phyloP scores from a whole-genome alignment of 2,113 vertebrate species.

The Nettapus auritus region DNA sequence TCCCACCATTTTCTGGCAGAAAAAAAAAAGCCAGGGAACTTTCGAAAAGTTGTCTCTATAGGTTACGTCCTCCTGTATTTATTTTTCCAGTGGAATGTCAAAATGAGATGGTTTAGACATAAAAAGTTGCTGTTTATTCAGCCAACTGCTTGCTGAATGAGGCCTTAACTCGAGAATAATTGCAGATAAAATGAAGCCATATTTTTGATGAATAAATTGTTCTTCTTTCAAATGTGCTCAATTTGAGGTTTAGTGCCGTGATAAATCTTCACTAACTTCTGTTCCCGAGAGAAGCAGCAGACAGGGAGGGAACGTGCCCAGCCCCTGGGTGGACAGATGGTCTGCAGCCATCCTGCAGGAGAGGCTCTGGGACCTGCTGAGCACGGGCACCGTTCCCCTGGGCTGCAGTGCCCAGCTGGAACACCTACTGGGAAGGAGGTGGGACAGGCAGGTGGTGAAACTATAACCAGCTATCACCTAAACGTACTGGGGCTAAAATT shows the following conservation, averaged over 20 bases:
- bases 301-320: not conserved
- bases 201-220: slow-evolving; percentile 69
- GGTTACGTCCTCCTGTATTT: not conserved
- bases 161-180: slow-evolving; percentile 61
- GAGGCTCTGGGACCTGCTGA: not conserved
- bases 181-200: slow-evolving; percentile 52
- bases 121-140: slow-evolving; percentile 54
- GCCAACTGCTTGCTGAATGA: slow-evolving; percentile 28
- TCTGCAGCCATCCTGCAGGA: not conserved
- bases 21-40: not conserved
- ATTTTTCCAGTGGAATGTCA: slow-evolving; percentile 13
- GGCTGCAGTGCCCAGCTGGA: not conserved
- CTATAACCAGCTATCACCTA: not conserved
- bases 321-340: rapidly evolving
- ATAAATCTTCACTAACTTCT: slow-evolving; percentile 63
- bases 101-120: not conserved
- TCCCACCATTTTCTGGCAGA: not conserved
- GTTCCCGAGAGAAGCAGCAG: slow-evolving; percentile 4
- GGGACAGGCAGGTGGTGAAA: not conserved
- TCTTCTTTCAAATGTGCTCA: slow-evolving; percentile 60
- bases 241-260: slow-evolving; percentile 50
- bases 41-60: not conserved
- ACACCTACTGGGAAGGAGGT: rapidly evolving
- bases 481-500: not conserved
- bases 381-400: rapidly evolving